A percentile compares a stretch with the other conserved stretches of the same genome.
These are phyloP conservation scores for Diprion similis DNA, from an alignment of 1,140 invertebrate genomes.

Conservation along the genomic window DNA sequence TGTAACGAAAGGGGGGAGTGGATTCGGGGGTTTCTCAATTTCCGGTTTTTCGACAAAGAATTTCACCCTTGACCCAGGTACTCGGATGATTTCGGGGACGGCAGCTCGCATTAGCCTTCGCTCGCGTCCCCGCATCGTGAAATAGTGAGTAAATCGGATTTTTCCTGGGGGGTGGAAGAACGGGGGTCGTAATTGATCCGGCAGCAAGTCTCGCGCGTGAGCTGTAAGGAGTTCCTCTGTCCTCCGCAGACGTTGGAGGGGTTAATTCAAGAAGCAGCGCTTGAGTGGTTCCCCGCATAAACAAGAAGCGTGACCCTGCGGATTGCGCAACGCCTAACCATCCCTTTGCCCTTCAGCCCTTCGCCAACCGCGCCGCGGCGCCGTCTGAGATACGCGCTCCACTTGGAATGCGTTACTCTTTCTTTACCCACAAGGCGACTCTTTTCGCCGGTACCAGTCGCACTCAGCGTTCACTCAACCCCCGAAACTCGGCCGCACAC, in stretches of 20 bases:
- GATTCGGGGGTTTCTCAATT: too few species aligned
- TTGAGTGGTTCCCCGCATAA: slow-evolving; percentile 37
- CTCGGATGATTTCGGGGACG: background rate
- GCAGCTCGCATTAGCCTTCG: too few species aligned
- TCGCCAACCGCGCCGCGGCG: too few species aligned
- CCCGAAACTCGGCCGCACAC: slow-evolving; percentile 20
- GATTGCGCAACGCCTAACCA: slow-evolving; percentile 9
- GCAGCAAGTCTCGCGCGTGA: background rate
- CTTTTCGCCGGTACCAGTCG: background rate
- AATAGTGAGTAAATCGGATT: too few species aligned
- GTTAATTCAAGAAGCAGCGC: slow-evolving; percentile 32
- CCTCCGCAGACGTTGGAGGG: background rate
- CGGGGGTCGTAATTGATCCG: too few species aligned
- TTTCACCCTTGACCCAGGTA: background rate
- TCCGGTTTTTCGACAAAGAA: too few species aligned
- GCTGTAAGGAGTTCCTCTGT: background rate
- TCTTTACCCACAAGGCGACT: slow-evolving; percentile 19
- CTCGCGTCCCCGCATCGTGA: too few species aligned
- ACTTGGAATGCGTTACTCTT: slow-evolving; percentile 36
- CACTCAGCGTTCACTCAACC: slow-evolving; percentile 7
- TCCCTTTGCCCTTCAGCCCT: slow-evolving; percentile 18
- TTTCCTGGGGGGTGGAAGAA: too few species aligned
- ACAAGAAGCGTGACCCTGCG: slow-evolving; percentile 36
- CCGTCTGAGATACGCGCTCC: slow-evolving; percentile 29
- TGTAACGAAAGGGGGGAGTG: too few species aligned